Base-by-base conservation (phyloP, 1,140 invertebrate species). In the Babylonia areolata region DNA sequence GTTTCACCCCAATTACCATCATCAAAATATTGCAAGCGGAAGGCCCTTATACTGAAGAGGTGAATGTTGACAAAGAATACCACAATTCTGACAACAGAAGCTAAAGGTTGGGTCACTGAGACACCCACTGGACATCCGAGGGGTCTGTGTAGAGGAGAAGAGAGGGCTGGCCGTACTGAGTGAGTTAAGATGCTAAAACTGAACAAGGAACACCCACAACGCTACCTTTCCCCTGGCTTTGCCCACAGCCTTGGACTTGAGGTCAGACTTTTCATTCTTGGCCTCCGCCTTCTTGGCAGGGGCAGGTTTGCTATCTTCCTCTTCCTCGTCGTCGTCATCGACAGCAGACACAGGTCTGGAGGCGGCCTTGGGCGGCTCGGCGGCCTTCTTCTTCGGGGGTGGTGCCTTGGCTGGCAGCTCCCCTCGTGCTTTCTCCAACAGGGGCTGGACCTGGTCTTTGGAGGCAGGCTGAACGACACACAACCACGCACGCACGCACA, bases 381-480 rank as follows among this genome's bases (percentile, higher is more conserved):
- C 40, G 1, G 86, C 78, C 17, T 88, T 82, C 83, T 92, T 93
- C 85, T 89, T 89, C 15, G 86, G n/a, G 71, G 91, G 91, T 17
- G 88, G 86, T 71, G 92, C 91, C 94, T 98, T 98, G 0, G 97
- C 95, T 0, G 98, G 98, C 35, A 99, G 94, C 94, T 96, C 97
- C 0, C 97, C 96, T 20, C 97, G 95, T 0, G 97, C 97, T 94
- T 98, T 99, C 89, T 99, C 98, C 73, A 99, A 92, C 0, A 96
- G 96, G 0, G 96, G 96, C 92, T 96, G 95, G 12, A 99, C 96
- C 12, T 96, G 96, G 64, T 96, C 96, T 92, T 97, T 97, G 0
- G 97, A 98, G 12, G 97, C 97, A 39, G 97, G 97, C 96, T 94
- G 88, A 33, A 88, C 90, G 84, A 83, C n/a, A n/a, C n/a, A n/a